A percentile compares a stretch with the other conserved stretches of the same genome.
phyloP scores from a whole-genome alignment of 2,888 invertebrate genomes.

The Limnephilus marmoratus region DNA sequence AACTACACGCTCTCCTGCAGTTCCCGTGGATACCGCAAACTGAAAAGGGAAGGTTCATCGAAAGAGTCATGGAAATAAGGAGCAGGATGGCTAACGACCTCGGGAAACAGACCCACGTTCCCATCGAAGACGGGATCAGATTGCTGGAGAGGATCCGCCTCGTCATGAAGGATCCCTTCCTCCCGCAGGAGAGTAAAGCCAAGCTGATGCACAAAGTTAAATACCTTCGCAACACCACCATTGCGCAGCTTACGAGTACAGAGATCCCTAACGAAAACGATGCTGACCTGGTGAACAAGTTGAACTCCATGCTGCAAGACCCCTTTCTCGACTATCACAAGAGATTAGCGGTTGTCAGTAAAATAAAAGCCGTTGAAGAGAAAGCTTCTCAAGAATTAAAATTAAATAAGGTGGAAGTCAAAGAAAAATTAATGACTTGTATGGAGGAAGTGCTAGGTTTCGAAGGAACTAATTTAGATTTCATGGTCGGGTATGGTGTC shows the following conservation, averaged over 20 bases:
- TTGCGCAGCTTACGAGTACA: constrained; percentile 17
- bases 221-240: constrained; percentile 53
- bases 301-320: constrained; percentile 53
- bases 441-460: constrained; percentile 54
- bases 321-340: constrained; percentile 43
- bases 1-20: constrained; percentile 48
- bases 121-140: constrained; percentile 49
- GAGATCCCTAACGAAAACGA: constrained; percentile 35
- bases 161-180: constrained; percentile 54
- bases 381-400: constrained; percentile 48
- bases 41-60: constrained; percentile 55
- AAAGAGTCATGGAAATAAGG: constrained; percentile 52
- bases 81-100: constrained; percentile 48
- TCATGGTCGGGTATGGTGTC: constrained; percentile 60
- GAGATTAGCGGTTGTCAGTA: constrained; percentile 48
- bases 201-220: constrained; percentile 53
- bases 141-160: constrained; percentile 53
- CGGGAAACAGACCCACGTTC: constrained; percentile 49
- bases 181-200: constrained; percentile 48
- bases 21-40: constrained; percentile 41
- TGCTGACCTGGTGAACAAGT: constrained; percentile 44
- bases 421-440: constrained; percentile 52
- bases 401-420: constrained; percentile 53
- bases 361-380: constrained; percentile 44
- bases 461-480: constrained; percentile 63